Percentiles rank a stretch among this genome's conserved stretches.
These are phyloP conservation scores for Standfussiana lucernea DNA, from an alignment of 2,888 invertebrate genomes.

Conservation along the genomic window DNA sequence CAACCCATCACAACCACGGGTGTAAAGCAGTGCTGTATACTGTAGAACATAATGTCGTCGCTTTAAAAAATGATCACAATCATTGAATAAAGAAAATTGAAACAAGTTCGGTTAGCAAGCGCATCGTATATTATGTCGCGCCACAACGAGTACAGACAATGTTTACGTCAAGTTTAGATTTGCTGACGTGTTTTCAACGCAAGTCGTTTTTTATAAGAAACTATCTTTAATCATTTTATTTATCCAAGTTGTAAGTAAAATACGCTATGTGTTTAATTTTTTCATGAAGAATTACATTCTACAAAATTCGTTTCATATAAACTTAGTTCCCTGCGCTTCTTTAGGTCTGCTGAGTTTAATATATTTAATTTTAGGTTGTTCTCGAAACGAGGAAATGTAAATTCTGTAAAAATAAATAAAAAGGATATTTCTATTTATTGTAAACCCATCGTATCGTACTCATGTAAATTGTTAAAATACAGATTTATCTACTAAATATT, in stretches of 20 bases:
- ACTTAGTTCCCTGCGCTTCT: not conserved
- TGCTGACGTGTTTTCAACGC: too few species aligned
- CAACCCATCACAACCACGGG: slow-evolving; percentile 55
- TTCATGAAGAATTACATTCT: not conserved
- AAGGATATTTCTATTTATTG: not conserved
- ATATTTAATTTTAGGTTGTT: not conserved
- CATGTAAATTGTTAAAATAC: not conserved
- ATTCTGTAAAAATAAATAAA: not conserved
- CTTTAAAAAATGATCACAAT: slow-evolving; percentile 63
- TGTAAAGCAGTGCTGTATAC: slow-evolving; percentile 57
- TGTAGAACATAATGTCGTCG: slow-evolving; percentile 34
- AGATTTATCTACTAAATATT: not conserved
- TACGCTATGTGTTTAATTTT: not conserved
- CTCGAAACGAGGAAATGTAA: not conserved
- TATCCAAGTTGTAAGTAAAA: not conserved
- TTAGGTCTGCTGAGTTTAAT: not conserved
- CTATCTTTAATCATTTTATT: not conserved
- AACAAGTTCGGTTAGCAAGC: not conserved
- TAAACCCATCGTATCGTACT: not conserved
- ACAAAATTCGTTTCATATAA: not conserved
- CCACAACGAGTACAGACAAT: not conserved
- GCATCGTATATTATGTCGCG: not conserved
- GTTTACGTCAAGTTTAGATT: not conserved
- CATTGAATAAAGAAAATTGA: slow-evolving; percentile 37
- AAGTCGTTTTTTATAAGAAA: not conserved